Evolutionary conservation across 2,113 vertebrate genomes (phyloP).

Genomic region (Polypterus senegalus): DNA sequence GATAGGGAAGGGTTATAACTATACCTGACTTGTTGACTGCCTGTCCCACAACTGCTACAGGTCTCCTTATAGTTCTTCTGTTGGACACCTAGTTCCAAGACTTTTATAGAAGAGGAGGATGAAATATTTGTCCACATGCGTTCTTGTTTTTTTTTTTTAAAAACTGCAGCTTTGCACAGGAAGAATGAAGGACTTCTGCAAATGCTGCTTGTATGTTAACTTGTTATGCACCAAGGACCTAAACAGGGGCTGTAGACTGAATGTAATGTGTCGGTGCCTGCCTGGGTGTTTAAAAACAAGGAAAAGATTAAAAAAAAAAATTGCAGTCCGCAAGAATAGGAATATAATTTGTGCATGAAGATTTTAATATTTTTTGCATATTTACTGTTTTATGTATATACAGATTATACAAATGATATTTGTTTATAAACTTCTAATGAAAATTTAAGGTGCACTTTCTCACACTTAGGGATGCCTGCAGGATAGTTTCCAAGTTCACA

Average conservation of each 20-base stretch:
- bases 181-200: conserved; percentile 29
- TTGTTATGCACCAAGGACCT: too few relatives aligned
- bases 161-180: conserved; percentile 33
- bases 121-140: conserved; percentile 6
- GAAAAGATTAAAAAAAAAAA: conserved; percentile 26
- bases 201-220: neutral
- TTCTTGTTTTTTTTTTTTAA: neutral
- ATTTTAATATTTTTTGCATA: conserved; percentile 25
- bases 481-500: too few relatives aligned
- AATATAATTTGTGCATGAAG: conserved; percentile 53
- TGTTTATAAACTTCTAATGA: too few relatives aligned
- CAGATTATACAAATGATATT: conserved; percentile 28
- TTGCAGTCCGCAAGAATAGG: conserved; percentile 44
- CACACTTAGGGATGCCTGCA: too few relatives aligned
- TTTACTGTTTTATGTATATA: conserved; percentile 40
- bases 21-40: conserved; percentile 17
- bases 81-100: conserved; percentile 19
- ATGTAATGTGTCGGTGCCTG: neutral
- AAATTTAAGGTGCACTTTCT: too few relatives aligned
- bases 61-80: conserved; percentile 22
- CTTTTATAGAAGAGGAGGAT: conserved; percentile 23
- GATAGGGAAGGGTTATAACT: conserved; percentile 58
- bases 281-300: neutral
- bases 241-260: neutral
- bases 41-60: conserved; percentile 32